These are phyloP conservation scores for Hipposideros larvatus DNA, from an alignment of 2,797 vertebrate genomes.

Conservation along the genomic window DNA sequence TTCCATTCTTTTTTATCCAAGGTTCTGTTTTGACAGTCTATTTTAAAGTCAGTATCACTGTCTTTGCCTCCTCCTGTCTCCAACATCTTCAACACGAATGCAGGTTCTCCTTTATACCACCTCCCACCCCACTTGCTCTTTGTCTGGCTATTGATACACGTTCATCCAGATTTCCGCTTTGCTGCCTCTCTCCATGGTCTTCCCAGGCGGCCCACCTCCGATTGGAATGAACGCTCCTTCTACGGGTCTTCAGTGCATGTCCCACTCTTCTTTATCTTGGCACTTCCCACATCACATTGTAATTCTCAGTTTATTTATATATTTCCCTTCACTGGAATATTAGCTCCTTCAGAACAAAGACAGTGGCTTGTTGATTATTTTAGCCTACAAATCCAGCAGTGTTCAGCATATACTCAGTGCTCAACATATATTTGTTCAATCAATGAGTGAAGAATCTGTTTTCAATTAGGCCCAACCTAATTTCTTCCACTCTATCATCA, in stretches of 20 bases:
- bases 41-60: not conserved
- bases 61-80: not conserved
- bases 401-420: not conserved
- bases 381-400: not conserved
- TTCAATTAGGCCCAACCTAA: constrained; percentile 24
- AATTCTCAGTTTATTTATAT: not conserved
- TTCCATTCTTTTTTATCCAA: not conserved
- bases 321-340: not conserved
- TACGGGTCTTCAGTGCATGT: not conserved
- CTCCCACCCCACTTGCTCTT: not conserved
- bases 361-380: not conserved
- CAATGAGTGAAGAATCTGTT: not conserved
- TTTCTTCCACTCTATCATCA: constrained; percentile 38
- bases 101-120: not conserved
- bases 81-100: not conserved
- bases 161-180: not conserved
- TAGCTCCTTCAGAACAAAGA: not conserved
- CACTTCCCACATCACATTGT: not conserved
- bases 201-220: not conserved
- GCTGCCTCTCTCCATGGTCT: not conserved
- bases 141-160: not conserved
- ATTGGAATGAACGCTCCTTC: not conserved
- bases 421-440: not conserved
- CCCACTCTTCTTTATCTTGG: not conserved
- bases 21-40: not conserved